Evolutionary conservation across 2,797 vertebrate species (phyloP).

Genomic region (Babyrousa celebensis): DNA sequence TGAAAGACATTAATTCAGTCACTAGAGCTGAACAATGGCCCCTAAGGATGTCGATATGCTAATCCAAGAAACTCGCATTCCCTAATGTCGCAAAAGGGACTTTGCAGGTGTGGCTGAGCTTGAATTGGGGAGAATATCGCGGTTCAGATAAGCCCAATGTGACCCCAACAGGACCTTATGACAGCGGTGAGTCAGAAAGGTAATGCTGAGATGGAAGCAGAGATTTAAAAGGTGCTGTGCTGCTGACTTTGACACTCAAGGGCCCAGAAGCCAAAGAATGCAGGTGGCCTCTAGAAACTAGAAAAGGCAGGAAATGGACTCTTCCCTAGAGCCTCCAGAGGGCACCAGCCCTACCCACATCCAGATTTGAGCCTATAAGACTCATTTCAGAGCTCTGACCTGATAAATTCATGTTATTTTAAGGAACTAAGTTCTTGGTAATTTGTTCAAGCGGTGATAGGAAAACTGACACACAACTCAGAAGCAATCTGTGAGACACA

Average conservation of each 20-base stretch:
- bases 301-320: background rate
- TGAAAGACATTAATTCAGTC: background rate
- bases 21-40: background rate
- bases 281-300: background rate
- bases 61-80: background rate
- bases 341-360: background rate
- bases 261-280: background rate
- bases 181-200: background rate
- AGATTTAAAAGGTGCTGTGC: background rate
- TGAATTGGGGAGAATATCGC: background rate
- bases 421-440: background rate
- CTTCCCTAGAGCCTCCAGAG: conserved; percentile 5
- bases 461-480: conserved; percentile 14
- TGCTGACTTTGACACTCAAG: background rate
- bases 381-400: background rate
- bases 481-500: background rate
- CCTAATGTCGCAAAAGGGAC: background rate
- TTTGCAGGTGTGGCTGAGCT: background rate
- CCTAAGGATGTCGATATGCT: background rate
- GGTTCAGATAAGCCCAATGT: background rate
- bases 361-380: background rate
- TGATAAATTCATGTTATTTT: background rate
- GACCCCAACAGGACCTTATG: background rate
- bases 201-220: background rate
- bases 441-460: background rate